These are phyloP conservation scores for Hippolais icterina DNA, from an alignment of 2,113 vertebrate species.

Conservation along the genomic window DNA sequence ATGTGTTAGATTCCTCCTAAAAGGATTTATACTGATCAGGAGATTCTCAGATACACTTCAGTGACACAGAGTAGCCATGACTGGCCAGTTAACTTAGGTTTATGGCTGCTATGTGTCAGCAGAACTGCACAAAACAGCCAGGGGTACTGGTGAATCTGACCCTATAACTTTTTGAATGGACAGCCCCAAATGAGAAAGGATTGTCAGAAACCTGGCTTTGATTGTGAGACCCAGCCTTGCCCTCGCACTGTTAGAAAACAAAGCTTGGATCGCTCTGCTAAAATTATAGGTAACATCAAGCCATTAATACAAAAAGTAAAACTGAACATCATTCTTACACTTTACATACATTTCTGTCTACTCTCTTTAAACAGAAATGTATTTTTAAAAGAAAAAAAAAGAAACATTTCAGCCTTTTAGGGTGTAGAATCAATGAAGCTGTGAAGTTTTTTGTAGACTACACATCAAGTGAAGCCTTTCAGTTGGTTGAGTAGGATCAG, in stretches of 20 bases:
- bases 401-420: neutral
- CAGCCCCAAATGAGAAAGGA: neutral
- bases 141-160: neutral
- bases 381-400: neutral
- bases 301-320: neutral
- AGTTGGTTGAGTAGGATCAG: too few relatives aligned
- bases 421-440: neutral
- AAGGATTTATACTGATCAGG: neutral
- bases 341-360: neutral
- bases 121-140: neutral
- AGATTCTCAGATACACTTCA: neutral
- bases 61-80: neutral
- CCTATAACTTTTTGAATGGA: neutral
- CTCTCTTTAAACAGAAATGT: neutral
- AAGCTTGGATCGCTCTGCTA: neutral
- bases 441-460: neutral
- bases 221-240: neutral
- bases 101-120: neutral
- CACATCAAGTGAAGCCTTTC: neutral
- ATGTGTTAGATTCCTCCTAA: neutral
- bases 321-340: neutral
- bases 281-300: neutral
- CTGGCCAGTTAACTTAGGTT: neutral
- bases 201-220: neutral
- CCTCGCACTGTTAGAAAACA: neutral